These are phyloP conservation scores for Mus pahari DNA, from an alignment of 2,113 vertebrate genomes.

Conservation along the genomic window DNA sequence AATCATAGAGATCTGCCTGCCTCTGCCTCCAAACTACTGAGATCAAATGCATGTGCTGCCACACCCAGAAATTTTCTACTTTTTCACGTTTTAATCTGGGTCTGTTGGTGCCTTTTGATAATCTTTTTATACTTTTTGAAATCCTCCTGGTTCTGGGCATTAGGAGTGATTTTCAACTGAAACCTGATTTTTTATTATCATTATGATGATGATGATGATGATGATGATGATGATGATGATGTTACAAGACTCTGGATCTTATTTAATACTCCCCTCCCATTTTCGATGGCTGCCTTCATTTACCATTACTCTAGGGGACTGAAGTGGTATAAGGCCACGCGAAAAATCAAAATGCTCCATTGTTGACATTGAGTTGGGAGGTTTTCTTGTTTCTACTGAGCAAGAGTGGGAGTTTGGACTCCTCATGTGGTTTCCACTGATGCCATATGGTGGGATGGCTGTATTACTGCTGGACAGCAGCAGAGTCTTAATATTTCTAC, in stretches of 20 bases:
- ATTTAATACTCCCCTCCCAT: neutral
- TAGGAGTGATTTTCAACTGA: neutral
- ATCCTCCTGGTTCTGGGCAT: neutral
- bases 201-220: too few relatives aligned
- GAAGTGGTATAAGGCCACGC: neutral
- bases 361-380: neutral
- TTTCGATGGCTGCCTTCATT: neutral
- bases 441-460: neutral
- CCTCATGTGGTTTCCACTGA: neutral
- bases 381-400: neutral
- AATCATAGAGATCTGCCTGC: neutral
- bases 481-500: neutral
- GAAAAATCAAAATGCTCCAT: neutral
- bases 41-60: neutral
- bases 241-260: neutral
- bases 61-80: neutral
- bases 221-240: neutral
- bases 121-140: neutral
- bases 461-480: neutral
- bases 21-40: neutral
- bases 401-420: neutral
- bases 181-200: neutral
- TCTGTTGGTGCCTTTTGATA: constrained; percentile 5
- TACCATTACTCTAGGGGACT: neutral
- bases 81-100: neutral